These are phyloP conservation scores for Amphibalanus amphitrite DNA, from an alignment of 1,140 invertebrate species.

Conservation along the genomic window DNA sequence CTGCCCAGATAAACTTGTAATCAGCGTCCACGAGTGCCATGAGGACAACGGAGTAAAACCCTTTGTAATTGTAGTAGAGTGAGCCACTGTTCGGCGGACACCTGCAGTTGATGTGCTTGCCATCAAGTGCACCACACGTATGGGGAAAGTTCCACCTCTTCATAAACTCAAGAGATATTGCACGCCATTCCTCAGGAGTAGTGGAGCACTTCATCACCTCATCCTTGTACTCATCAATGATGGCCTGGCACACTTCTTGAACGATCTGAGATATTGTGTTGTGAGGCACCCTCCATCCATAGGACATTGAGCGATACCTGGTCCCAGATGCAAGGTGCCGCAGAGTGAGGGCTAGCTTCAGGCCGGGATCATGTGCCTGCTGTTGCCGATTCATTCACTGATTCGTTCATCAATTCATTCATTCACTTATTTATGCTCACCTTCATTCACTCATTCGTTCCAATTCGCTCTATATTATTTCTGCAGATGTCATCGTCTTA, in stretches of 20 bases:
- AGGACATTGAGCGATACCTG: slow-evolving; percentile 9
- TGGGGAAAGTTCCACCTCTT: slow-evolving; percentile 21
- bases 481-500: too few relatives aligned
- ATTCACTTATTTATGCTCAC: too few relatives aligned
- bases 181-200: slow-evolving; percentile 8
- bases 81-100: slow-evolving; percentile 17
- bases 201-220: slow-evolving; percentile 10
- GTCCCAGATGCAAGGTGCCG: slow-evolving; percentile 10
- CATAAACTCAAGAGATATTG: slow-evolving; percentile 6
- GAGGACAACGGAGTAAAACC: slow-evolving; percentile 21
- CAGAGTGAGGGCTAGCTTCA: slow-evolving; percentile 11
- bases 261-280: slow-evolving; percentile 7
- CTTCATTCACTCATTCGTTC: too few relatives aligned
- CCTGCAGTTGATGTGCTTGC: slow-evolving; percentile 24
- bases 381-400: too few relatives aligned
- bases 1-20: slow-evolving; percentile 21
- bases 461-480: too few relatives aligned
- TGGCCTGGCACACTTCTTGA: slow-evolving; percentile 11
- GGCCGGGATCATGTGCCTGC: slow-evolving; percentile 5
- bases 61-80: slow-evolving; percentile 26
- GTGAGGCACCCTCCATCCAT: slow-evolving; percentile 11
- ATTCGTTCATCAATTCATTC: too few relatives aligned
- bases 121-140: slow-evolving; percentile 28
- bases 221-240: slow-evolving; percentile 9
- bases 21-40: slow-evolving; percentile 23